Evolutionary conservation across 2,113 vertebrate genomes (phyloP), one percentile per base, ranked within the genome.

Genomic region (Murina feae): DNA sequence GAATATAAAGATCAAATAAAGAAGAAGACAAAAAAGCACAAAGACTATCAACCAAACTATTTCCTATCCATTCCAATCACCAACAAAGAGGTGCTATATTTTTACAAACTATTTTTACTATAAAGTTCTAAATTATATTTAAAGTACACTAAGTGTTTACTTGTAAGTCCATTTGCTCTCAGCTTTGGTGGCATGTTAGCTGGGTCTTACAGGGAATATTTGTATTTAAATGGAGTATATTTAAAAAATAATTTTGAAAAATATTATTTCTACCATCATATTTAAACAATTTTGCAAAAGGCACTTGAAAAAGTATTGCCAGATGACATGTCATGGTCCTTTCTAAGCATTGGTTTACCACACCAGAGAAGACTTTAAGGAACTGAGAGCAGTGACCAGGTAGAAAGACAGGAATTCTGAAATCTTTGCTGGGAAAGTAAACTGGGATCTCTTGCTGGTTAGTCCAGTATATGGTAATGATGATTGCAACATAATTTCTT

Each of bases 1-100:
- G 87, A 97, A 71, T 85, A 98, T 96, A 98, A 88, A 78, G 98
- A 99, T 72, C 97, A 96, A 30, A 95, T 51, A 87, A 97, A 96
- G 75, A 98, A 98, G 83, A 98, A 97, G 80, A 99, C 99, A 90
- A 99, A 98, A 89, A 98, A 98, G 92, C 97, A 97, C 47, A 98
- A 98, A 71, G 97, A 93, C 35, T 97, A 97, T 86, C 98, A 97
- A 10, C 99, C 99, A 6, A 99, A 99, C 98, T 99, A 99, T 96
- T 99, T 99, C 96, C 96, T 99, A 23, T 99, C 99, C 9, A 98
- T 99, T 97, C 99, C 99, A 17, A 99, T 99, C 97, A 99, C 98
- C 91, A 99, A 98, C 94, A 98, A 98, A 95, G 95, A 99, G 99
- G 99, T 97, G 5, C 90, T 89, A 18, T 71, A 35, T 83, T 76